Evolutionary conservation across 2,113 vertebrate genomes (phyloP), one percentile per base, ranked within the genome.

Genomic region (Bagarius yarrelli): DNA sequence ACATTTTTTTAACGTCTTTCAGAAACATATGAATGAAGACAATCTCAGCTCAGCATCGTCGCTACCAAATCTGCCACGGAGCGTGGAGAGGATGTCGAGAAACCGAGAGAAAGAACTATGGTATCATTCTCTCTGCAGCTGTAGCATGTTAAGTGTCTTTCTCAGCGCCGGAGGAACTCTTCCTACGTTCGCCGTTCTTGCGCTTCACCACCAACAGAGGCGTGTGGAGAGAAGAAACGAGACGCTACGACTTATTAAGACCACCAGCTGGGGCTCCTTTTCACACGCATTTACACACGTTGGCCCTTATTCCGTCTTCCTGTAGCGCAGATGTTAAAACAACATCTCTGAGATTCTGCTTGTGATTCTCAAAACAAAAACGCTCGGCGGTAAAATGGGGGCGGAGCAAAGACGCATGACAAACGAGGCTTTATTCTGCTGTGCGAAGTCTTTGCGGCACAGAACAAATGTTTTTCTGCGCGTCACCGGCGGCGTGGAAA

Each of bases 311-410:
- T 86, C 85, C 72, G 81, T 83, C 85, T 89, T 89, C 88, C 90
- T 85, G 86, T 85, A 84, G 87, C 71, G 83, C 89, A 89, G 88
- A 89, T 89, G 87, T 88, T 90, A 86, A 88, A 88, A 88, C 83
- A 86, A 89, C 84, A 84, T 79, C 76, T 83, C 81, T 30, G 50
- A 86, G 78, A 83, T 80, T 85, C 80, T 56, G 84, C 74, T 75
- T 83, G 52, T 50, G n/a, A 57, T 63, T 74, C 79, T 78, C 71
- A 79, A 84, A 83, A 82, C 78, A 83, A 85, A 82, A 73, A 73
- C 21, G 50, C 55, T 34, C 71, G 19, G 25, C 19, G n/a, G 18
- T 47, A 36, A 55, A 56, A 1, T 18, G 32, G 23, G 71, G 14
- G 23, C 8, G 74, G 52, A 36, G 80, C 19, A 36, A 59, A 57